phyloP scores from a whole-genome alignment of 2,888 invertebrate genomes.

The Nebria brevicollis region DNA sequence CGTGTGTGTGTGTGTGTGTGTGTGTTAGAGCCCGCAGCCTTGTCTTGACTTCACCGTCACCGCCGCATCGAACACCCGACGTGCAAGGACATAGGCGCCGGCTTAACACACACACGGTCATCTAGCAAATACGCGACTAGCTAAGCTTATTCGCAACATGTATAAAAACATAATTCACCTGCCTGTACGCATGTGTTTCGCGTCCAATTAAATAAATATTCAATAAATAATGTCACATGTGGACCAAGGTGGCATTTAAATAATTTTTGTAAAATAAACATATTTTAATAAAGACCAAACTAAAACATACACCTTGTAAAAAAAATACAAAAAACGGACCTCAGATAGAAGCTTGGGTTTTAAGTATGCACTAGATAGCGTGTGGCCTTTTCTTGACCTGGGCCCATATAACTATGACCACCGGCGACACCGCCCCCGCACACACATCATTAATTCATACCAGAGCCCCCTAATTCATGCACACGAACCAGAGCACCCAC shows the following conservation, averaged over 20 bases:
- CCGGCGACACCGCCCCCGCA: slow-evolving; percentile 18
- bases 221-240: too few species aligned
- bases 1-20: background rate
- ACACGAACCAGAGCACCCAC: background rate
- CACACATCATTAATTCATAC: slow-evolving; percentile 14
- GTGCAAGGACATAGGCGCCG: slow-evolving; percentile 2
- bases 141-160: background rate
- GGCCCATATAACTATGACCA: slow-evolving; percentile 7
- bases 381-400: background rate
- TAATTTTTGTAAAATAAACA: background rate
- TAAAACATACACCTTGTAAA: background rate
- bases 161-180: background rate
- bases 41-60: background rate
- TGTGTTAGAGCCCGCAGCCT: slow-evolving; percentile 4
- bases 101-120: background rate
- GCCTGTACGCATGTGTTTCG: background rate
- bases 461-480: slow-evolving; percentile 9
- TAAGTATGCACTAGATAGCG: slow-evolving; percentile 5
- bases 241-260: background rate
- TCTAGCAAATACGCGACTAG: background rate
- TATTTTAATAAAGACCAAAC: background rate
- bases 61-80: background rate
- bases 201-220: background rate
- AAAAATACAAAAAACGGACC: background rate
- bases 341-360: background rate